Conservation (phyloP, 1,140 invertebrate species). For the Hesperophylax magnus region DNA sequence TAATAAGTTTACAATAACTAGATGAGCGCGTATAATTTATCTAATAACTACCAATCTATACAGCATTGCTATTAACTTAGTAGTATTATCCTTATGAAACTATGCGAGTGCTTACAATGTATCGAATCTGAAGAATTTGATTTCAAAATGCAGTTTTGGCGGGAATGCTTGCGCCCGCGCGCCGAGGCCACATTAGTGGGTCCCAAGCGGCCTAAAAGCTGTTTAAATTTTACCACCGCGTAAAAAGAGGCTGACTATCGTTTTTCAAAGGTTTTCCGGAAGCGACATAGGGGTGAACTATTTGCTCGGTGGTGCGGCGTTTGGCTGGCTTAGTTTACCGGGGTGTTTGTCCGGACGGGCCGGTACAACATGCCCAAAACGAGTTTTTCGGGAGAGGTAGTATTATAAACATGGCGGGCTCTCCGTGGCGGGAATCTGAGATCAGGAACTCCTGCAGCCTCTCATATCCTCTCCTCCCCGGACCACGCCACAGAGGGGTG, state of each 20-base stretch:
- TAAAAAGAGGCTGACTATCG: conserved; percentile 8
- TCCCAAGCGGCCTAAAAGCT: background rate
- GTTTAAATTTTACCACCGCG: background rate
- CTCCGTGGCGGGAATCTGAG: conserved; percentile 49
- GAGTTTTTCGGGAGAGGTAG: conserved; percentile 57
- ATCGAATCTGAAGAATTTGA: background rate
- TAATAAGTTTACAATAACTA: no score
- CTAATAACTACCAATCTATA: no score
- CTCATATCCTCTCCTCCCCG: background rate
- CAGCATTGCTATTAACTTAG: no score
- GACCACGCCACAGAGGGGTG: background rate
- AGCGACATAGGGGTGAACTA: background rate
- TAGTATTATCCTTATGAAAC: no score
- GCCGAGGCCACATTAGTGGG: background rate
- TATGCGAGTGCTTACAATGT: background rate
- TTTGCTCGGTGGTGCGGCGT: conserved; percentile 23
- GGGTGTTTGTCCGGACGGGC: conserved; percentile 20
- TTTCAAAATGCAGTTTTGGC: conserved; percentile 34
- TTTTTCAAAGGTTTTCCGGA: conserved; percentile 30
- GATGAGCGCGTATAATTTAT: no score
- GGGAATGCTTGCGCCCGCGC: conserved; percentile 22
- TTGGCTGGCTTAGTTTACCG: conserved; percentile 15
- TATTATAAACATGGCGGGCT: conserved; percentile 55
- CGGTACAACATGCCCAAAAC: conserved; percentile 52
- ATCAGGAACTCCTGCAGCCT: conserved; percentile 19